phyloP scores from a whole-genome alignment of 2,888 invertebrate genomes.

The Dorcus parallelipipedus region DNA sequence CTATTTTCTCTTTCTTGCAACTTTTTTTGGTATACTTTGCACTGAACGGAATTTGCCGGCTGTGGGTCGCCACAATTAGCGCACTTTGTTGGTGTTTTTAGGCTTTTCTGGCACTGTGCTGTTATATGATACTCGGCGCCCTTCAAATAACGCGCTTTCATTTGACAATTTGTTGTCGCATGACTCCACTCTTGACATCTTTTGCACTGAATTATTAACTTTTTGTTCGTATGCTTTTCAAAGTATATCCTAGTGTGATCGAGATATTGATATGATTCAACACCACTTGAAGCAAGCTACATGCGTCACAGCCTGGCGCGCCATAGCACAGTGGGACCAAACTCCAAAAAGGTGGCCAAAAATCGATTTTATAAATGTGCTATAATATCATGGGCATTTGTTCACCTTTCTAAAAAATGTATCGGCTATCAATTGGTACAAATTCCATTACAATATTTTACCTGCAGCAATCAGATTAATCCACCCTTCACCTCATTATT shows the following conservation, averaged over 20 bases:
- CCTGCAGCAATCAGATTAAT: no score
- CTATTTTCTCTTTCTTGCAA: background rate
- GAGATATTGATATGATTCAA: no score
- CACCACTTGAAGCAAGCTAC: no score
- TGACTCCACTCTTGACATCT: constrained; percentile 17
- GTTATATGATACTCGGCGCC: constrained; percentile 8
- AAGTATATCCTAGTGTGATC: background rate
- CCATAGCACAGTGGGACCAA: no score
- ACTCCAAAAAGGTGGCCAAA: no score
- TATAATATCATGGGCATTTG: no score
- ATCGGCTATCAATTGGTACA: no score
- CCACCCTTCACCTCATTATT: no score
- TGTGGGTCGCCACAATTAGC: background rate
- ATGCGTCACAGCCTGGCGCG: no score
- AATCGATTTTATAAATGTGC: no score
- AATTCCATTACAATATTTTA: no score
- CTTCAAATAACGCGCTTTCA: constrained; percentile 5
- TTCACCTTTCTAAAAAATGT: no score
- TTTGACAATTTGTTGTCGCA: constrained; percentile 8
- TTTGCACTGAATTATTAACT: constrained; percentile 9
- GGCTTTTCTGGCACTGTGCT: constrained; percentile 1
- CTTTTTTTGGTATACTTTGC: constrained; percentile 1
- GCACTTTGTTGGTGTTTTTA: constrained; percentile 9
- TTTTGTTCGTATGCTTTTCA: background rate
- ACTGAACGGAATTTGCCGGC: constrained; percentile 5